Conservation (phyloP, 2,888 invertebrate genomes). For the Drosophila aldrichi region DNA sequence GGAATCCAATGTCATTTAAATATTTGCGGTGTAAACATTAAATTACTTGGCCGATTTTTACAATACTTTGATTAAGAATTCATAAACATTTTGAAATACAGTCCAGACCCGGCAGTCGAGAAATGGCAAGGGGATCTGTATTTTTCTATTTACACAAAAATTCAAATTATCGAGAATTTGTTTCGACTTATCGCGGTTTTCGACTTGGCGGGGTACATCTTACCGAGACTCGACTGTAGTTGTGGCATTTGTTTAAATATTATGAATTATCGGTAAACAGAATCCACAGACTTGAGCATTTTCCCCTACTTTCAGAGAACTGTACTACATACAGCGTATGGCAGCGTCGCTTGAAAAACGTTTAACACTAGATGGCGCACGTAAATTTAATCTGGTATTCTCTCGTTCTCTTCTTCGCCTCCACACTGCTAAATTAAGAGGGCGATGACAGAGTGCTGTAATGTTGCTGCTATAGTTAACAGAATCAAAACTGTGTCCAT, state of each 20-base stretch:
- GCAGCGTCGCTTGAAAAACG: not conserved
- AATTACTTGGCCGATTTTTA: not conserved
- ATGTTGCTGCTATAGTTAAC: not conserved
- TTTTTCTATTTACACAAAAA: too few relatives aligned
- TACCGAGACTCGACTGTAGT: not conserved
- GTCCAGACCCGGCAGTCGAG: too few relatives aligned
- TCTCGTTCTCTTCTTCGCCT: not conserved
- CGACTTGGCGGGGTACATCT: too few relatives aligned
- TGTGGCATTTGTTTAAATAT: not conserved
- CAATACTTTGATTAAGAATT: too few relatives aligned
- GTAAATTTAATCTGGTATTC: not conserved
- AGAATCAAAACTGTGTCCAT: not conserved
- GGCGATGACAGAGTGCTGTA: not conserved
- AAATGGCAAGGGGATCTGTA: too few relatives aligned
- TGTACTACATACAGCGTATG: constrained; percentile 18
- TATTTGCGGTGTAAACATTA: not conserved
- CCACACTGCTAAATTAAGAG: constrained; percentile 23
- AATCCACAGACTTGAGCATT: constrained; percentile 8
- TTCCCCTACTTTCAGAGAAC: constrained; percentile 24
- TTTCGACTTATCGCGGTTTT: too few relatives aligned
- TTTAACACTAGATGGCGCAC: constrained; percentile 37
- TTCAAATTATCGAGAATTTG: too few relatives aligned
- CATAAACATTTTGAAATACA: not conserved
- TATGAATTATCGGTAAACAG: not conserved
- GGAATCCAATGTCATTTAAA: too few relatives aligned